Conservation (phyloP, 2,888 invertebrate genomes). For the Mesoligia furuncula region DNA sequence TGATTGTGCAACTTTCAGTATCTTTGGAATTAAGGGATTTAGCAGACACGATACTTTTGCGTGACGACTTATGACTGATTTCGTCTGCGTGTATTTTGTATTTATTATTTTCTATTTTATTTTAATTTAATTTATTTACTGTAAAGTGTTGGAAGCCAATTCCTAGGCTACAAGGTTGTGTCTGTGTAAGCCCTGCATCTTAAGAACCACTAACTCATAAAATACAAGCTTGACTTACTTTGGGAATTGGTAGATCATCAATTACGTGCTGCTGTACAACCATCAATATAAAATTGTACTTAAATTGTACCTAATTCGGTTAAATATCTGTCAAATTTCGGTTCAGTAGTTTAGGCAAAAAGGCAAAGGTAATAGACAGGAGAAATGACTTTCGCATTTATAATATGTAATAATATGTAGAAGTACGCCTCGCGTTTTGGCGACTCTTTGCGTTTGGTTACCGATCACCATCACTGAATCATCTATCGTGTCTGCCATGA, state of each 20-base stretch:
- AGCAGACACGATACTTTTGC: not conserved
- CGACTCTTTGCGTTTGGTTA: not conserved
- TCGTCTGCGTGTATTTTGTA: not conserved
- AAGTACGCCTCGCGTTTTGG: not conserved
- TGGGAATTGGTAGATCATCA: no score
- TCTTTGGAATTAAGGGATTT: constrained; percentile 7
- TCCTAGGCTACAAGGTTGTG: no score
- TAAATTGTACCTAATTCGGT: not conserved
- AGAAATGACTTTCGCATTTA: not conserved
- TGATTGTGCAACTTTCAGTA: constrained; percentile 42
- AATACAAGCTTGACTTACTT: no score
- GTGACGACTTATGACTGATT: not conserved
- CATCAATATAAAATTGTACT: no score
- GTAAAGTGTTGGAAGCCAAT: no score
- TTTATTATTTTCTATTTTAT: no score
- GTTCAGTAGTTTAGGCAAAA: not conserved
- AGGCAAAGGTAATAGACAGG: not conserved
- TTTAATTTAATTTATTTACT: no score
- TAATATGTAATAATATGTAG: not conserved
- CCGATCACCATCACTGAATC: not conserved
- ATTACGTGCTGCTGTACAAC: no score
- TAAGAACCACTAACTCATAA: no score
- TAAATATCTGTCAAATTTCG: not conserved
- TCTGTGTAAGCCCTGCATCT: no score
- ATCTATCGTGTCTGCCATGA: not conserved